Evolutionary conservation across 2,888 invertebrate genomes (phyloP), one percentile per base, ranked within the genome.

Genomic region (Plagodis dolabraria): DNA sequence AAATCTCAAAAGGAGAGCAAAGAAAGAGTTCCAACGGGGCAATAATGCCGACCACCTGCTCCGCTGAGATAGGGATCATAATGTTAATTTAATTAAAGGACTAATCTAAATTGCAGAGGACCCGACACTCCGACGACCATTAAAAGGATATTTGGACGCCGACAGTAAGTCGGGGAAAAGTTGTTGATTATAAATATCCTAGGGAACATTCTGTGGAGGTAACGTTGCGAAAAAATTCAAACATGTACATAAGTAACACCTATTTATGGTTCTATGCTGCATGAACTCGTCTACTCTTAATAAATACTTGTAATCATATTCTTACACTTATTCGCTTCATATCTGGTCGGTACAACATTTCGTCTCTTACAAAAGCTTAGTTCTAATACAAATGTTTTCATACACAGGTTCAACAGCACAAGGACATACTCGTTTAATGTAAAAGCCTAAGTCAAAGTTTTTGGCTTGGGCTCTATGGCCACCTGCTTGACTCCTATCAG

Each of bases 51-150:
- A 85, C 89, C 91, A 92, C 91, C 91, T 91, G 91, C 86, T 86
- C 80, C 85, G 74, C 70, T 64, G 79, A 88, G 91, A 92, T 92
- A 88, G 88, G 89, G 88, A 92, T 92, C 90, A 90, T 92, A 91
- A 92, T 91, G 92, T 90, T 92, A 92, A 92, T 92, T 92, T 92
- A 92, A 92, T 92, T 92, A 92, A 92, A 91, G 90, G 91, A 89
- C 92, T 92, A 92, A 92, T 92, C 92, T 92, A 91, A 92, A 92
- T 92, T 92, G 92, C 89, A 92, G 92, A 92, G 86, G 89, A 89
- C 88, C 90, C 92, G 83, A 89, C 91, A 88, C 91, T 86, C 88
- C 80, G 82, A 73, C 86, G 80, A 76, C 89, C 89, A 91, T 92
- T 92, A 91, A 92, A 91, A 86, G 88, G 89, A 88, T 91, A 90